phyloP scores from a whole-genome alignment of 2,797 vertebrate species.

The Scyliorhinus canicula region DNA sequence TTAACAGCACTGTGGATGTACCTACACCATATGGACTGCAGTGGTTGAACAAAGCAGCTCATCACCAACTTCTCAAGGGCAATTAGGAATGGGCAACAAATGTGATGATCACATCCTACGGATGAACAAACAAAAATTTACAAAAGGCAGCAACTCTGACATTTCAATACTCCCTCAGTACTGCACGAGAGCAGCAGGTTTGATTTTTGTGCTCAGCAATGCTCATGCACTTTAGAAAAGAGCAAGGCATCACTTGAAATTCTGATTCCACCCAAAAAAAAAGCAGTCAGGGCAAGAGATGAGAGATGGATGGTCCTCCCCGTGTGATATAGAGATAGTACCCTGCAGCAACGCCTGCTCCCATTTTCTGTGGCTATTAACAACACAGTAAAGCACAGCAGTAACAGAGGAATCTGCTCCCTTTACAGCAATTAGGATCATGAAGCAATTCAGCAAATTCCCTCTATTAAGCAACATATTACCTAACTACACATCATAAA shows the following conservation, averaged over 20 bases:
- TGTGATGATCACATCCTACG: no score
- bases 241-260: not conserved
- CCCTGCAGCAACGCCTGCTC: not conserved
- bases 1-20: no score
- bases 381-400: not conserved
- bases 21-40: no score
- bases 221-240: not conserved
- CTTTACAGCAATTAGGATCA: constrained; percentile 15
- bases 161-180: not conserved
- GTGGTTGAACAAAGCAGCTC: no score
- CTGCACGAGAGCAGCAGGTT: not conserved
- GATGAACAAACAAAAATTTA: no score
- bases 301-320: not conserved
- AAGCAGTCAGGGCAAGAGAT: not conserved
- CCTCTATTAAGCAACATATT: not conserved
- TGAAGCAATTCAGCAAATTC: constrained; percentile 26
- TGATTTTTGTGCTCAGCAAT: not conserved
- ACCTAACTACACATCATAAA: constrained; percentile 31
- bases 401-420: constrained; percentile 13
- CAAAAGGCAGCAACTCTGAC: not conserved
- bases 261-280: not conserved
- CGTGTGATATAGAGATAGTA: not conserved
- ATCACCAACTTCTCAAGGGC: no score
- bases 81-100: no score
- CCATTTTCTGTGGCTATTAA: not conserved